Evolutionary conservation across 2,888 invertebrate genomes (phyloP).

Genomic region (Chrysina gloriosa): DNA sequence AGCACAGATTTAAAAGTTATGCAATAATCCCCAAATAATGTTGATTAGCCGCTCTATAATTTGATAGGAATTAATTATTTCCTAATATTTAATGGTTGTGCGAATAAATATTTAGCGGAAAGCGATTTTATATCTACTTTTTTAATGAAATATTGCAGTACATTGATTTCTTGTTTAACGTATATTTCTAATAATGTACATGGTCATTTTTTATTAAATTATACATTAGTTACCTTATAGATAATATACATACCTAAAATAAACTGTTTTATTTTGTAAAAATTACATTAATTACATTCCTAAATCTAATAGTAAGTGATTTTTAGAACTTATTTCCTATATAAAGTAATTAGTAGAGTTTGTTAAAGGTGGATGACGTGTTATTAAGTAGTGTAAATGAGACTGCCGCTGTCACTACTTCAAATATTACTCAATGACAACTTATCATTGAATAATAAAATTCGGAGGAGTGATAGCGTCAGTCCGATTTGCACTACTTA

Average conservation of each 20-base stretch:
- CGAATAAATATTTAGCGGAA: constrained; percentile 18
- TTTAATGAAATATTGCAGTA: constrained; percentile 2
- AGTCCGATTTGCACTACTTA: too few relatives aligned
- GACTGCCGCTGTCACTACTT: too few relatives aligned
- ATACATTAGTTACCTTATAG: constrained; percentile 14
- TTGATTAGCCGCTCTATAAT: background rate
- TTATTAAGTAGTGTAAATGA: too few relatives aligned
- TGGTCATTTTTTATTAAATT: constrained; percentile 6
- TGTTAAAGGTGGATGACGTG: too few relatives aligned
- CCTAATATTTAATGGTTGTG: constrained; percentile 21
- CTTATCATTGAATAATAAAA: too few relatives aligned
- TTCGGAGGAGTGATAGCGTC: too few relatives aligned
- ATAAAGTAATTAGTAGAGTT: too few relatives aligned
- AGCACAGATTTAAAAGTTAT: constrained; percentile 16
- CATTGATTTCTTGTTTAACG: constrained; percentile 8
- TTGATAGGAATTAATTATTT: background rate
- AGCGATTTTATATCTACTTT: constrained; percentile 23
- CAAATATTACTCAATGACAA: too few relatives aligned
- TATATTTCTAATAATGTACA: constrained; percentile 5
- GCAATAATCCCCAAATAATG: background rate
- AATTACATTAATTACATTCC: too few relatives aligned
- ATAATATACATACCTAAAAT: constrained; percentile 12
- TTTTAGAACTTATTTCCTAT: too few relatives aligned
- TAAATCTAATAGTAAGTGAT: too few relatives aligned
- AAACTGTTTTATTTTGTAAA: background rate